These are phyloP conservation scores for Myotis yumanensis DNA, from an alignment of 2,113 vertebrate species.

Conservation along the genomic window DNA sequence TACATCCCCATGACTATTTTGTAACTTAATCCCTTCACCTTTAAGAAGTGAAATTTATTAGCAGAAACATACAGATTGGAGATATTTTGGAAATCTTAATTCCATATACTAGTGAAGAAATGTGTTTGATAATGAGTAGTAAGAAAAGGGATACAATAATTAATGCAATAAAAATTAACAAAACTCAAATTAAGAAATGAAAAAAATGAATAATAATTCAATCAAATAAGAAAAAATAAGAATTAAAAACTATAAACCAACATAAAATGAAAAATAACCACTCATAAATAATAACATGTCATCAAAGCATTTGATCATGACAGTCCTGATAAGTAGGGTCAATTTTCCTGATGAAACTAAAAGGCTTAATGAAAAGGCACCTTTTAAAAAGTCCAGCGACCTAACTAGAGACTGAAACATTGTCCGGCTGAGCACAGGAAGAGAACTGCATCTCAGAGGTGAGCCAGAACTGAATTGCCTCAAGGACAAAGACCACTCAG, in stretches of 20 bases:
- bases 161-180: background rate
- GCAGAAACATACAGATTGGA: background rate
- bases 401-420: background rate
- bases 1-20: background rate
- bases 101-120: background rate
- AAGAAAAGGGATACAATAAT: conserved; percentile 3
- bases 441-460: background rate
- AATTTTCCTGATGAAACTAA: background rate
- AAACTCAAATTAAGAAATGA: background rate
- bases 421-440: background rate
- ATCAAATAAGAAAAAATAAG: background rate
- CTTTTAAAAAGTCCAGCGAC: background rate
- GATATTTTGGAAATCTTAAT: background rate
- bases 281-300: conserved; percentile 9
- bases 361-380: background rate
- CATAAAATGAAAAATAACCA: conserved; percentile 13
- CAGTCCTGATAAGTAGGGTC: background rate
- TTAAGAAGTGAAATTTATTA: background rate
- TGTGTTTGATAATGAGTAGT: background rate
- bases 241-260: background rate
- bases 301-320: background rate
- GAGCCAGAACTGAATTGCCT: background rate
- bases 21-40: background rate
- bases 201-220: background rate
- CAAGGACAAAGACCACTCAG: background rate